A percentile compares a stretch with the other conserved stretches of the same genome.
Evolutionary conservation across 2,888 invertebrate genomes (phyloP).

Genomic region (Latrodectus elegans): DNA sequence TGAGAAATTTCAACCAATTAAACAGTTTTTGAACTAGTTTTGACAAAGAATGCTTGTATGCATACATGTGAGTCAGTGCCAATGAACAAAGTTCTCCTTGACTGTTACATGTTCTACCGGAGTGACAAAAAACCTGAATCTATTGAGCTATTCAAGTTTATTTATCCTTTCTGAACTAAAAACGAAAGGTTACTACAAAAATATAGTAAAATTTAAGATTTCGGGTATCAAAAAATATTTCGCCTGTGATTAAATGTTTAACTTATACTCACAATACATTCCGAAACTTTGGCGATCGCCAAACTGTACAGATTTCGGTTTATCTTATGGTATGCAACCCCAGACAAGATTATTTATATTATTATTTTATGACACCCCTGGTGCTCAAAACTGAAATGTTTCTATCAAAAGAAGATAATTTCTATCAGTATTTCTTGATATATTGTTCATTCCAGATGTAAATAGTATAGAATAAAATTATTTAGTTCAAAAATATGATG

Average conservation of each 20-base stretch:
- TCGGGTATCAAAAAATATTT: neutral
- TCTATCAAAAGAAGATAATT: neutral
- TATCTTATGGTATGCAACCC: neutral
- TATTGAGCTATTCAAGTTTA: too few relatives aligned
- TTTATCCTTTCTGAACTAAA: too few relatives aligned
- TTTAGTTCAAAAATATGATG: neutral
- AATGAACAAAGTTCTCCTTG: neutral
- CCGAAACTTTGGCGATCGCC: constrained; percentile 15
- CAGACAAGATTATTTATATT: neutral
- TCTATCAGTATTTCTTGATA: constrained; percentile 2
- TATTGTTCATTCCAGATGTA: neutral
- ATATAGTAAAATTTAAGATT: too few relatives aligned
- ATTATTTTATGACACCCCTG: neutral
- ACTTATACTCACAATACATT: constrained; percentile 21
- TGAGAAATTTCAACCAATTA: neutral
- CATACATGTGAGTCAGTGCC: constrained; percentile 33
- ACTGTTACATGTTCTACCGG: too few relatives aligned
- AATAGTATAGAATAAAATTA: neutral
- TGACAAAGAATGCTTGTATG: too few relatives aligned
- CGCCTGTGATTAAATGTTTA: constrained; percentile 47
- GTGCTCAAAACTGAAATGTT: neutral
- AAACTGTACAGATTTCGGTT: neutral
- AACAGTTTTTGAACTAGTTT: too few relatives aligned
- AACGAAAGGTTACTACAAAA: too few relatives aligned
- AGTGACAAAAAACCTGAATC: too few relatives aligned